These are phyloP conservation scores for Netta rufina DNA, from an alignment of 2,797 vertebrate species.

Conservation along the genomic window DNA sequence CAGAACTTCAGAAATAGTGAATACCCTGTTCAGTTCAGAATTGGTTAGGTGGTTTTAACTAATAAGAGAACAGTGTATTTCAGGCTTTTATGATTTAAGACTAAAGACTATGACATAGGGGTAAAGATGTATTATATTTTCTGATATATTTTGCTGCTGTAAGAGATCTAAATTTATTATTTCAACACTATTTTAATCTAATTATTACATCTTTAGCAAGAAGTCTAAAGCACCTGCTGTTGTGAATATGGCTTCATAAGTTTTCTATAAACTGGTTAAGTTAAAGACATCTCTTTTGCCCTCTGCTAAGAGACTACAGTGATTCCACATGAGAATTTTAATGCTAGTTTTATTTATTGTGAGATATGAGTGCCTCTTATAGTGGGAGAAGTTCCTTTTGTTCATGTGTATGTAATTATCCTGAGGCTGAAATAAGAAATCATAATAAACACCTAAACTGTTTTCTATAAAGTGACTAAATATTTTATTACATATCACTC, in stretches of 20 bases:
- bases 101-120: not conserved
- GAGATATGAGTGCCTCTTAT: not conserved
- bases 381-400: not conserved
- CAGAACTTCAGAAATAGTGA: not conserved
- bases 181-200: slow-evolving; percentile 23
- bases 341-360: not conserved
- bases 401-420: not conserved
- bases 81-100: not conserved
- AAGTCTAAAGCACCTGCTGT: not conserved
- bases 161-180: slow-evolving; percentile 14
- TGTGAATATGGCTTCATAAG: not conserved
- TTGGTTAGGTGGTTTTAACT: not conserved
- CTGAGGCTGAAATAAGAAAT: not conserved
- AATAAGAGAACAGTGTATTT: not conserved
- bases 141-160: not conserved
- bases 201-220: slow-evolving; percentile 31
- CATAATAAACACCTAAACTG: not conserved
- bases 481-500: not conserved
- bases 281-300: not conserved
- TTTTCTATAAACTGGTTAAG: not conserved
- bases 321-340: not conserved
- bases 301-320: not conserved
- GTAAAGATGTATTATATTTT: not conserved
- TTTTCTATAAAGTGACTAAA: not conserved
- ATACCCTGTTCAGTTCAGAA: not conserved